Base-by-base conservation (phyloP, 2,797 vertebrate species). In the Gambelia wislizenii region DNA sequence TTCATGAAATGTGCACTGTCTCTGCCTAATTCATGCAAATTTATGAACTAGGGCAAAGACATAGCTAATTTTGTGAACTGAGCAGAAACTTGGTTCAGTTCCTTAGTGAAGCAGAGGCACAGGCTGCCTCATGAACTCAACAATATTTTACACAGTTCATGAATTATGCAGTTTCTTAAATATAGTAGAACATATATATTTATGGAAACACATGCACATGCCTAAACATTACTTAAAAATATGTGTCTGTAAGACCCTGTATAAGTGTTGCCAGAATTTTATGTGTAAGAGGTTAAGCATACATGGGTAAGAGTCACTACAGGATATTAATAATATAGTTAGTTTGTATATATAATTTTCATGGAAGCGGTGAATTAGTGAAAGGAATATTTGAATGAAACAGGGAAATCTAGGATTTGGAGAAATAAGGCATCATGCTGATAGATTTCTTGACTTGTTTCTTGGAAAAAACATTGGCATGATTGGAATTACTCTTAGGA, bases 371-470 rank as follows among this genome's bases (percentile, higher is more conserved):
- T 39, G 59, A 16, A 27, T 92, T 91, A 74, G 39, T 81, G 74
- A 83, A 90, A 89, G 59, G 64, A 80, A 90, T 75, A 91, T 90
- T 74, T 90, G 56, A 90, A 86, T 67, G 67, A 72, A 89, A 90
- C 39, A 78, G 82, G 20, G 59, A 39, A 89, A 56, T 87, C 76
- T 88, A 87, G 67, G 54, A 89, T 84, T 85, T 92, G 80, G 67
- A 79, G 13, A 0, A 9, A 2, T 70, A 90, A 69, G 52, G 0
- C 81, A 16, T 56, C 92, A 77, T 88, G 61, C 91, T 80, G 80
- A 89, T 61, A 54, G 91, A 93, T 93, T 56, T 87, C 82, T 90
- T 91, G 90, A 80, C 56, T 87, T 79, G 69, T 90, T 91, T 85
- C 61, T 77, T 87, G 86, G 91, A 61, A 74, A 92, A 94, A 91